Percentiles rank a stretch among this genome's conserved stretches.
Conservation (phyloP, 1,140 invertebrate genomes). For the Caenorhabditis elegans region DNA sequence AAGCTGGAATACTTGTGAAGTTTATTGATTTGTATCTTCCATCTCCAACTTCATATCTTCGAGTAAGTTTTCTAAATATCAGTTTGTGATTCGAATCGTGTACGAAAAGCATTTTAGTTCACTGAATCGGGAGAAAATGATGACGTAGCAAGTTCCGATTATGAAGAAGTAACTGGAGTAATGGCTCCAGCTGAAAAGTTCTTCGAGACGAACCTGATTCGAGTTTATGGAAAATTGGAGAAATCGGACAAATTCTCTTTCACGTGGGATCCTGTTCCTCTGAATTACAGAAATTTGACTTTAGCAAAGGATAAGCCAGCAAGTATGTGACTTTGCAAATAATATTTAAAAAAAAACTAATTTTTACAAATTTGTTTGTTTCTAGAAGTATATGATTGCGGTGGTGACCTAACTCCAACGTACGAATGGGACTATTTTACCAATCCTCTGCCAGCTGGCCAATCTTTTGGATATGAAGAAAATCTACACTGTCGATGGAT, state of each 20-base stretch:
- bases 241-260: slow-evolving; percentile 11
- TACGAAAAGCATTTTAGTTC: background rate
- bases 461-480: slow-evolving; percentile 45
- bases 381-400: slow-evolving; percentile 46
- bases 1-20: background rate
- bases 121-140: background rate
- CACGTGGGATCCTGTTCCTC: background rate
- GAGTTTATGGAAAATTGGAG: slow-evolving; percentile 13
- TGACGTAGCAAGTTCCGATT: background rate
- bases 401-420: slow-evolving; percentile 50
- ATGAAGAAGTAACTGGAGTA: background rate
- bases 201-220: background rate
- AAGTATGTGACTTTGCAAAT: background rate
- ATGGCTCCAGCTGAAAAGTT: background rate
- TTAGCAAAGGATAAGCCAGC: background rate
- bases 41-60: background rate
- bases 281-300: background rate
- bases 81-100: too few species aligned
- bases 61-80: background rate
- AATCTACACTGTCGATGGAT: slow-evolving; percentile 58
- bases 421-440: slow-evolving; percentile 51
- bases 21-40: background rate
- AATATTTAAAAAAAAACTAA: slow-evolving; percentile 37
- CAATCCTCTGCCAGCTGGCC: slow-evolving; percentile 32
- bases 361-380: background rate